Conservation (phyloP, 2,797 vertebrate species). For the Calcarius lapponicus region DNA sequence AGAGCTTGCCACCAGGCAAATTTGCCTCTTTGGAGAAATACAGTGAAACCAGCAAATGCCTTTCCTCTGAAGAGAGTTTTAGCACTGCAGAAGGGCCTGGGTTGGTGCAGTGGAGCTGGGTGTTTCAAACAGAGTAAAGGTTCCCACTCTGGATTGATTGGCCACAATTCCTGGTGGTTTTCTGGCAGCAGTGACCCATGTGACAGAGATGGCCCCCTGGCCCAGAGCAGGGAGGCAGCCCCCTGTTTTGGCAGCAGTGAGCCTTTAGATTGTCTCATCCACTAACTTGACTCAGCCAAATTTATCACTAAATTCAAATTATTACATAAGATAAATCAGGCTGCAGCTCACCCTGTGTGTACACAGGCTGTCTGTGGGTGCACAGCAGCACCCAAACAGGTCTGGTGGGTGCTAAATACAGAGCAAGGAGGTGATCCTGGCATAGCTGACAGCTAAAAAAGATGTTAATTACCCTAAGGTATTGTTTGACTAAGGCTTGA, state of each 20-base stretch:
- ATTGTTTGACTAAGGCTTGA: neutral
- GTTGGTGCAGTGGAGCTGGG: neutral
- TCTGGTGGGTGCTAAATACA: neutral
- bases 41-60: neutral
- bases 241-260: neutral
- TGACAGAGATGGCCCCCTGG: neutral
- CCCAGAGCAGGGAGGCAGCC: too few species aligned
- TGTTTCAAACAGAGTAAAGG: neutral
- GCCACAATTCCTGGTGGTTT: neutral
- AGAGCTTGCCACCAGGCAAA: neutral
- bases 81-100: neutral
- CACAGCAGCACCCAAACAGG: accelerated
- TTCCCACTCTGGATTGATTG: neutral
- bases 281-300: neutral
- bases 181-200: neutral
- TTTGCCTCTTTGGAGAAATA: neutral
- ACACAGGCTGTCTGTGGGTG: accelerated
- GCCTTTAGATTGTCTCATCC: neutral
- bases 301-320: neutral
- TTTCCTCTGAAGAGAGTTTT: neutral
- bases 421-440: neutral
- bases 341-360: accelerated
- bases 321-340: neutral
- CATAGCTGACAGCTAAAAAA: neutral
- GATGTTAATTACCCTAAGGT: neutral